These are phyloP conservation scores for Serripes groenlandicus DNA, from an alignment of 2,888 invertebrate species.

Conservation along the genomic window DNA sequence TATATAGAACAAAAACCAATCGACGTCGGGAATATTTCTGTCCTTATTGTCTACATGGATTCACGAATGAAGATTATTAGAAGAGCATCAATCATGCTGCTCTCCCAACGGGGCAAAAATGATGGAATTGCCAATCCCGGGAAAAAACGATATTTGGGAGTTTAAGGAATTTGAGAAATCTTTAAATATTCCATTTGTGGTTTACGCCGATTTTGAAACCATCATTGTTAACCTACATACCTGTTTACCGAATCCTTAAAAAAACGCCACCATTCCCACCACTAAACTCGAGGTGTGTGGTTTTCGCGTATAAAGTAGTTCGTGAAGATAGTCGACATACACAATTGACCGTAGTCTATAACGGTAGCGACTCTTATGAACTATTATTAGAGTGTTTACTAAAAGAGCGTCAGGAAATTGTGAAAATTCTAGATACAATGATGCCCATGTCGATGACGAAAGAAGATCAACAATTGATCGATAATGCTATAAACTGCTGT, in stretches of 20 bases:
- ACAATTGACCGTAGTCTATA: slow-evolving; percentile 45
- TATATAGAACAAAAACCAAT: slow-evolving; percentile 38
- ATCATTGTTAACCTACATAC: slow-evolving; percentile 27
- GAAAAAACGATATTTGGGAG: slow-evolving; percentile 20
- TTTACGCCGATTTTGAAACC: slow-evolving; percentile 55
- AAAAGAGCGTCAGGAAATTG: slow-evolving; percentile 30
- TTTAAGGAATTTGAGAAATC: slow-evolving; percentile 48
- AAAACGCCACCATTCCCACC: slow-evolving; percentile 7
- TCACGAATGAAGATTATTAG: slow-evolving; percentile 9
- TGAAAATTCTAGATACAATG: slow-evolving; percentile 24
- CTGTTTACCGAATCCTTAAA: slow-evolving; percentile 35
- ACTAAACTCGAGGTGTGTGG: slow-evolving; percentile 45
- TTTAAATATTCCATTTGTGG: slow-evolving; percentile 38
- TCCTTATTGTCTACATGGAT: slow-evolving; percentile 47
- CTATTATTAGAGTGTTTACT: slow-evolving; percentile 24
- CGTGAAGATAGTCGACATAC: slow-evolving; percentile 36
- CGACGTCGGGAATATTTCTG: slow-evolving; percentile 28
- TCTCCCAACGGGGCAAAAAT: slow-evolving; percentile 37
- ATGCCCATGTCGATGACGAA: slow-evolving; percentile 43
- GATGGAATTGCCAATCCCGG: slow-evolving; percentile 35
- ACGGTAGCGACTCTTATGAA: slow-evolving; percentile 27
- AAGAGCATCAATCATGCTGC: slow-evolving; percentile 41
- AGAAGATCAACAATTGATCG: neutral
- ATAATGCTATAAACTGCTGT: slow-evolving; percentile 25
- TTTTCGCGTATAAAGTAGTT: slow-evolving; percentile 50